Evolutionary conservation across 2,797 vertebrate species (phyloP), one percentile per base, ranked within the genome.

Genomic region (Pangasius krempfi): DNA sequence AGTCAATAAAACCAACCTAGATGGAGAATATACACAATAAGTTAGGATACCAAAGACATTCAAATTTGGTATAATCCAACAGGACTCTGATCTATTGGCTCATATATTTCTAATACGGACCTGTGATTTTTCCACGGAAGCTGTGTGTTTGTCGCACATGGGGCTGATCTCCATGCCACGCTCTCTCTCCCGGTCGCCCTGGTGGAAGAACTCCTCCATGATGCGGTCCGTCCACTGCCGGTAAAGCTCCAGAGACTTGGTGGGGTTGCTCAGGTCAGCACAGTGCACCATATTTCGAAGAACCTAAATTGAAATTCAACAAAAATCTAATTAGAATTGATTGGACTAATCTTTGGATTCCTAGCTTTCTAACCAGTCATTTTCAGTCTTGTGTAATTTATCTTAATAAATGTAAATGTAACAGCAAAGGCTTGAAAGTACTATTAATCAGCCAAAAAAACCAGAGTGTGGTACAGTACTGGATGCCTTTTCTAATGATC

Each of bases 151-250:
- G 90, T 99, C 98, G 78, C 98, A 99, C 98, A 99, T 99, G 0
- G 98, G 98, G 91, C 98, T 99, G 93, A 99, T 99, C 90, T 99
- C 98, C 98, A 99, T 99, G 0, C 98, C 98, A 6, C 98, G 95
- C 91, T 99, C 98, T 79, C 98, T 91, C 90, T 99, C 98, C 30
- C 98, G 94, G 95, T 99, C 98, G 58, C 98, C 98, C 93, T 99
- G 98, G 92, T 99, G 98, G 96, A 99, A 99, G 95, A 99, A 99
- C 92, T 99, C 98, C 52, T 99, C 98, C 98, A 99, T 99, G 94
- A 99, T 99, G 88, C 98, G 96, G 92, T 99, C 98, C 0, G 98
- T 99, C 98, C 98, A 99, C 92, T 99, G 98, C 8, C 98, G 96
- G 92, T 99, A 99, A 80, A 99, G 93, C 94, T 99, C 98, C 95